Evolutionary conservation across 2,113 vertebrate species (phyloP).

Genomic region (Mus musculus): DNA sequence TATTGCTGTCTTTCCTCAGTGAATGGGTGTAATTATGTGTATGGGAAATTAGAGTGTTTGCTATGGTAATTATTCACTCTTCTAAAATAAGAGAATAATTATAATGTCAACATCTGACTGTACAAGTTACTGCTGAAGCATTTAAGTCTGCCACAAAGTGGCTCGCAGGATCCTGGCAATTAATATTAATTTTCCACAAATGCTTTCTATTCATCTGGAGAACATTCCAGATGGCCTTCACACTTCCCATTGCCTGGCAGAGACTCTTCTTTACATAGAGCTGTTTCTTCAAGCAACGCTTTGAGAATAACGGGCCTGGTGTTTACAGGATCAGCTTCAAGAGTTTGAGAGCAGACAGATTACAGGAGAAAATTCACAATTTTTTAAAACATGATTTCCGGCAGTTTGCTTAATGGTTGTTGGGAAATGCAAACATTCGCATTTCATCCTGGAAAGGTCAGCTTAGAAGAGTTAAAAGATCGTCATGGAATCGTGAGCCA

Average conservation of each 20-base stretch:
- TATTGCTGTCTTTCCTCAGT: constrained; percentile 66
- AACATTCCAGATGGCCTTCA: constrained; percentile 71
- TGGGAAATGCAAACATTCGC: constrained; percentile 52
- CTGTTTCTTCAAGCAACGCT: constrained; percentile 23
- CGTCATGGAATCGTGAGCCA: constrained; percentile 30
- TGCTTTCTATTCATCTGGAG: constrained; percentile 79
- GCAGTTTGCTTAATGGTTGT: constrained; percentile 41
- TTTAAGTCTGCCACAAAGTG: constrained; percentile 79
- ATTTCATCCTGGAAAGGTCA: constrained; percentile 67
- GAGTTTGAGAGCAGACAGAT: not conserved
- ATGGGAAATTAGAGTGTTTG: constrained; percentile 74
- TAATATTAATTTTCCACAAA: constrained; percentile 83
- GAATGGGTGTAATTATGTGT: constrained; percentile 61
- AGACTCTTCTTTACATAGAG: not conserved
- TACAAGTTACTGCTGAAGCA: constrained; percentile 71
- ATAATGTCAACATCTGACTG: constrained; percentile 73
- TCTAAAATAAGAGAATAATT: constrained; percentile 76
- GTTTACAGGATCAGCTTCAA: constrained; percentile 3
- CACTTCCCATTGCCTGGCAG: constrained; percentile 14
- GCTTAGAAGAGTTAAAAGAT: constrained; percentile 65
- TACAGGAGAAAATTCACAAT: not conserved
- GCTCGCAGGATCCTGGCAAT: constrained; percentile 76
- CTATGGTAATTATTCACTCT: constrained; percentile 77
- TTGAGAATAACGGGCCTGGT: not conserved
- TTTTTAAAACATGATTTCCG: constrained; percentile 47